Percentiles rank a stretch among this genome's conserved stretches.
phyloP scores from a whole-genome alignment of 2,113 vertebrate species.

The Gambusia affinis region DNA sequence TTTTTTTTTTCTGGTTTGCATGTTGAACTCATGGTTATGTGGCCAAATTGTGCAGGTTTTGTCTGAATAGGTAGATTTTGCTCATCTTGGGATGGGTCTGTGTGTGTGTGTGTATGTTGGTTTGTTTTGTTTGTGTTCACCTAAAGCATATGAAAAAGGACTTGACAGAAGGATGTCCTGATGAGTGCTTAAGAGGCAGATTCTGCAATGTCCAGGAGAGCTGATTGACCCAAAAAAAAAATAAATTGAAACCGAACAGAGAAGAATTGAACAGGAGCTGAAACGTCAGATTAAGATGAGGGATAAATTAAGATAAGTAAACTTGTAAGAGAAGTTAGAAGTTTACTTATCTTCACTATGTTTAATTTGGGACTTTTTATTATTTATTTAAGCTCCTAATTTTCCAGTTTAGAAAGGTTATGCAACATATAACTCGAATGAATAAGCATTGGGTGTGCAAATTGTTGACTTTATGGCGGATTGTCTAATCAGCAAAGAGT shows the following conservation, averaged over 20 bases:
- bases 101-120: neutral
- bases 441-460: neutral
- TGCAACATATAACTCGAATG: neutral
- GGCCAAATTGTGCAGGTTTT: slow-evolving; percentile 68
- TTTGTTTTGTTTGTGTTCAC: slow-evolving; percentile 25
- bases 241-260: slow-evolving; percentile 5
- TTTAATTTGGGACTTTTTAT: neutral
- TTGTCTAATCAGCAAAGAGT: neutral
- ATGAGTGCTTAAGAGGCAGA: slow-evolving; percentile 22
- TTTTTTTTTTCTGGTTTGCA: slow-evolving; percentile 1
- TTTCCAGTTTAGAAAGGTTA: neutral
- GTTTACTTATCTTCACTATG: neutral
- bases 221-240: slow-evolving; percentile 60
- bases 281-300: neutral
- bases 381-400: neutral
- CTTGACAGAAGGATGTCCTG: slow-evolving; percentile 18
- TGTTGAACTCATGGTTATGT: slow-evolving; percentile 19
- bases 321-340: slow-evolving; percentile 11
- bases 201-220: slow-evolving; percentile 14
- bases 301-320: too few relatives aligned
- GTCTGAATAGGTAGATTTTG: slow-evolving; percentile 40
- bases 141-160: slow-evolving; percentile 26
- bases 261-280: neutral
- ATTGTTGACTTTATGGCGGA: neutral
- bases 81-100: neutral